A percentile compares a stretch with the other conserved stretches of the same genome.
These are phyloP conservation scores for Tineola bisselliella DNA, from an alignment of 2,888 invertebrate species.

Conservation along the genomic window DNA sequence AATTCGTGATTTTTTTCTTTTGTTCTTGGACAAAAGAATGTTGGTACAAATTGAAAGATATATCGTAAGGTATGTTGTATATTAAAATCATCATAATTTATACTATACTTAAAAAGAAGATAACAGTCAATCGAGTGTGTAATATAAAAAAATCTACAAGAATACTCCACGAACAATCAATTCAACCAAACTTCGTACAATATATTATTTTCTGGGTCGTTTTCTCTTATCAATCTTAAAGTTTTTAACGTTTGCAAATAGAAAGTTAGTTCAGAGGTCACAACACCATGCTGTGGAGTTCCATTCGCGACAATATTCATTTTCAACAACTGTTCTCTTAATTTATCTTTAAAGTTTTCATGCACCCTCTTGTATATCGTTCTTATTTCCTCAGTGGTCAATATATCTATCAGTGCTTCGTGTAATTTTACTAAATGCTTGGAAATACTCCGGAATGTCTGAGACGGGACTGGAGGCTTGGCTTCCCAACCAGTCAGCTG, in stretches of 20 bases:
- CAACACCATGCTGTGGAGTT: slow-evolving; percentile 95
- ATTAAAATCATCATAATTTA: not conserved
- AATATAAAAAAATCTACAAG: not conserved
- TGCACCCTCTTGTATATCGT: slow-evolving; percentile 81
- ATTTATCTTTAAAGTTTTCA: slow-evolving; percentile 85
- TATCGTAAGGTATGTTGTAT: too few relatives aligned
- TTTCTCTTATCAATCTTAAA: slow-evolving; percentile 78
- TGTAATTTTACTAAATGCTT: slow-evolving; percentile 90
- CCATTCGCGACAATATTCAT: slow-evolving; percentile 94
- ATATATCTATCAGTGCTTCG: slow-evolving; percentile 87
- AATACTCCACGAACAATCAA: slow-evolving; percentile 30
- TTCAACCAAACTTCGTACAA: slow-evolving; percentile 86
- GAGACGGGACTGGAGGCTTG: slow-evolving; percentile 93
- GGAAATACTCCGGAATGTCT: slow-evolving; percentile 86
- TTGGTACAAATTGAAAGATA: too few relatives aligned
- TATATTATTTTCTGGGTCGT: slow-evolving; percentile 78
- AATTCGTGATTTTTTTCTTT: too few relatives aligned
- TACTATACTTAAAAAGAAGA: not conserved
- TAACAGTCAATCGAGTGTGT: not conserved
- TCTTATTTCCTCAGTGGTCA: slow-evolving; percentile 82
- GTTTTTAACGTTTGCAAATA: slow-evolving; percentile 88
- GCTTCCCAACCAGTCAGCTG: slow-evolving; percentile 92
- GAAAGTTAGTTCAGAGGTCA: slow-evolving; percentile 91
- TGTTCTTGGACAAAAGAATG: too few relatives aligned
- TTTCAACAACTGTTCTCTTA: slow-evolving; percentile 83